Evolutionary conservation across 2,113 vertebrate species (phyloP).

Genomic region (Pyxicephalus adspersus): DNA sequence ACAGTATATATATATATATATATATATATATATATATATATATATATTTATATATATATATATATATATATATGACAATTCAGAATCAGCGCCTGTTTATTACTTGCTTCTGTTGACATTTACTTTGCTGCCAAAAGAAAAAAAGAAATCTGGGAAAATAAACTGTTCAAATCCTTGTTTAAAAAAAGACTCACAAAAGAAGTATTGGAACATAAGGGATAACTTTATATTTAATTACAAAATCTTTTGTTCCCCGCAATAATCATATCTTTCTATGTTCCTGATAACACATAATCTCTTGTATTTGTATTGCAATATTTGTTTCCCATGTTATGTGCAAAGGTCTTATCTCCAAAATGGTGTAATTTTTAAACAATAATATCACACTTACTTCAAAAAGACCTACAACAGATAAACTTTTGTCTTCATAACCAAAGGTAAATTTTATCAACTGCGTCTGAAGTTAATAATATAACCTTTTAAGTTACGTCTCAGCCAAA

Average conservation of each 20-base stretch:
- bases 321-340: slow-evolving; percentile 78
- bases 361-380: slow-evolving; percentile 79
- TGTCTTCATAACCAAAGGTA: slow-evolving; percentile 49
- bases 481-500: background rate
- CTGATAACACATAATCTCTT: slow-evolving; percentile 73
- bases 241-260: slow-evolving; percentile 68
- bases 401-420: slow-evolving; percentile 70
- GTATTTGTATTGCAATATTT: slow-evolving; percentile 77
- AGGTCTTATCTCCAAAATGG: slow-evolving; percentile 79
- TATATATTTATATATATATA: too few species aligned
- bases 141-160: slow-evolving; percentile 67
- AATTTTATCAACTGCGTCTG: slow-evolving; percentile 6
- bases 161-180: slow-evolving; percentile 65
- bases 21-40: too few species aligned
- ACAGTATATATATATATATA: too few species aligned
- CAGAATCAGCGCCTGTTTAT: too few species aligned
- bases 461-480: background rate
- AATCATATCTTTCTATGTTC: slow-evolving; percentile 76
- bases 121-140: background rate
- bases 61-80: too few species aligned
- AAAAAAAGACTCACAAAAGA: slow-evolving; percentile 66
- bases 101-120: background rate
- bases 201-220: slow-evolving; percentile 65
- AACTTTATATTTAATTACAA: slow-evolving; percentile 64
- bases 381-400: slow-evolving; percentile 78